A percentile compares a stretch with the other conserved stretches of the same genome.
Conservation (phyloP, 1,140 invertebrate genomes). For the Hetaerina americana region DNA sequence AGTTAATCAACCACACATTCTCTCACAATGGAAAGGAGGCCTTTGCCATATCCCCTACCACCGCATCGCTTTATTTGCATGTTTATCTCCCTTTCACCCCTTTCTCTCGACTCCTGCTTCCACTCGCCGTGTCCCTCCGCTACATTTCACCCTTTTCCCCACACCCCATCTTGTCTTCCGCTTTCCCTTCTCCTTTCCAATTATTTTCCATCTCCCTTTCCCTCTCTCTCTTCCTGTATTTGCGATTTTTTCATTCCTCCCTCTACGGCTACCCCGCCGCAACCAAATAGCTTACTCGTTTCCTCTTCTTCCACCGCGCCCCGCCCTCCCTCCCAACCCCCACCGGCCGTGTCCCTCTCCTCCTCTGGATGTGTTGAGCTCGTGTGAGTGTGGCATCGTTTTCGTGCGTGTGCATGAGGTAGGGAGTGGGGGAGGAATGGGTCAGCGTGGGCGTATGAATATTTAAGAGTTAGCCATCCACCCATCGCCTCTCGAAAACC, state of each 20-base stretch:
- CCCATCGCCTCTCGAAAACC: no score
- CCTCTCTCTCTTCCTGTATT: neutral
- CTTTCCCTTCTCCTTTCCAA: neutral
- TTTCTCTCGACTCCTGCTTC: neutral
- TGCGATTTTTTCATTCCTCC: neutral
- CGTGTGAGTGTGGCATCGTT: no score
- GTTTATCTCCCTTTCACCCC: neutral
- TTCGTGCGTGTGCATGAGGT: no score
- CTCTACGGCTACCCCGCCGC: neutral
- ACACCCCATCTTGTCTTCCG: neutral
- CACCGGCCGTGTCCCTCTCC: neutral
- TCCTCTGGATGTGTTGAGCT: no score
- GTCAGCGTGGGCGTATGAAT: neutral
- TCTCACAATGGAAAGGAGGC: no score
- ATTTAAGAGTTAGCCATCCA: neutral
- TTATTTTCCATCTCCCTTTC: neutral
- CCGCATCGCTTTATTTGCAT: no score
- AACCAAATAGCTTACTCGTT: neutral
- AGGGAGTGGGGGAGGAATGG: neutral
- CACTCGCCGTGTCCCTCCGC: neutral
- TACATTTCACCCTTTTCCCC: neutral
- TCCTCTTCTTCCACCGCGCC: neutral
- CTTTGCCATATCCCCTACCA: no score
- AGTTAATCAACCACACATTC: no score
- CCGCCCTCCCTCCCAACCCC: neutral